phyloP scores from a whole-genome alignment of 2,888 invertebrate species.

The Ormyrus pomaceus region DNA sequence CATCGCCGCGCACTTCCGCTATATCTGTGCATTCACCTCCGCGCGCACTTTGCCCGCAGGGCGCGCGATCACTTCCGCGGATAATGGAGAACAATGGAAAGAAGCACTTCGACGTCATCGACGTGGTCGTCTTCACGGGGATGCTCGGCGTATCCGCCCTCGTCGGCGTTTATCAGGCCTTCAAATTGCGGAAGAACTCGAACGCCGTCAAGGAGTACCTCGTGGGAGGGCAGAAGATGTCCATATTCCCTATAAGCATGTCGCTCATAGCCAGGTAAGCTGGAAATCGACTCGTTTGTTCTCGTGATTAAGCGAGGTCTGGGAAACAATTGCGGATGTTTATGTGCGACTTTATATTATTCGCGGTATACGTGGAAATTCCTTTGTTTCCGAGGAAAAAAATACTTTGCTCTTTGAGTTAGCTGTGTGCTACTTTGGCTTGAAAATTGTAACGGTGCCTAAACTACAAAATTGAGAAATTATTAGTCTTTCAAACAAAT shows the following conservation, averaged over 20 bases:
- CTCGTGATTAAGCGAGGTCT: too few species aligned
- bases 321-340: too few species aligned
- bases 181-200: slow-evolving; percentile 82
- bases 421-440: too few species aligned
- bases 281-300: background rate
- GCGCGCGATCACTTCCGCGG: background rate
- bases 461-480: too few species aligned
- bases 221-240: slow-evolving; percentile 86
- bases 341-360: too few species aligned
- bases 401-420: too few species aligned
- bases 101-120: slow-evolving; percentile 79
- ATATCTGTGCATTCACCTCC: too few species aligned
- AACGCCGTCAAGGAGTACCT: slow-evolving; percentile 85
- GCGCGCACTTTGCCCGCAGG: too few species aligned
- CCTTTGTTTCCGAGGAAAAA: too few species aligned
- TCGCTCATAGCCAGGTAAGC: slow-evolving; percentile 85
- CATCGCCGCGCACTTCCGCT: too few species aligned
- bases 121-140: slow-evolving; percentile 81
- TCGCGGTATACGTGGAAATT: too few species aligned
- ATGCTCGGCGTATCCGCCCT: slow-evolving; percentile 82
- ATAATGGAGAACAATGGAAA: slow-evolving; percentile 43
- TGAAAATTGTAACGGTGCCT: too few species aligned
- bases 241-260: slow-evolving; percentile 87
- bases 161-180: slow-evolving; percentile 85
- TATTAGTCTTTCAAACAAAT: background rate